Conservation (phyloP, 2,888 invertebrate species). For the Ethmia dodecea region DNA sequence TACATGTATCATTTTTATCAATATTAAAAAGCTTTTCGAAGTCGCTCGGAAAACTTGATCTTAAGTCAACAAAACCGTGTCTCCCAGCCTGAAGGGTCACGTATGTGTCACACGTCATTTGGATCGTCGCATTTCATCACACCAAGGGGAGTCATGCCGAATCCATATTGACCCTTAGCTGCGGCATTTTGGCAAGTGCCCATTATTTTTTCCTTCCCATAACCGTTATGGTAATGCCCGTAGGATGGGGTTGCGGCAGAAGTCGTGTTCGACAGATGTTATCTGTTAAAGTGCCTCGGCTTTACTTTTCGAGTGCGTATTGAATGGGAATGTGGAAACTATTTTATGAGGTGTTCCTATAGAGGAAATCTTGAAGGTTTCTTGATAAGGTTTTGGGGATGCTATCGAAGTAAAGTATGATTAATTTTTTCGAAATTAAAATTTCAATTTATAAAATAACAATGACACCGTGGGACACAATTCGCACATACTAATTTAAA, state of each 20-base stretch:
- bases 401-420: no score
- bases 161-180: constrained; percentile 49
- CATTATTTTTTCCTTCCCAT: constrained; percentile 67
- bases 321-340: constrained; percentile 36
- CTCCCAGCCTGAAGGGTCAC: constrained; percentile 36
- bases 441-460: no score
- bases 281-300: constrained; percentile 29
- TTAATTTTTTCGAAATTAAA: no score
- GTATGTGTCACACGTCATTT: constrained; percentile 73
- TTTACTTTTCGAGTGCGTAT: constrained; percentile 29
- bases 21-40: no score
- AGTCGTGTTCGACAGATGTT: constrained; percentile 59
- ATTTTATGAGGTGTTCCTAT: no score
- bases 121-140: constrained; percentile 75
- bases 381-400: not conserved
- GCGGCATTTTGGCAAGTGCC: constrained; percentile 37
- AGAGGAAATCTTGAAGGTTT: not conserved
- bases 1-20: no score
- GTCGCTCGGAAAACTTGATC: no score
- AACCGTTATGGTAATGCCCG: constrained; percentile 68
- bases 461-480: no score
- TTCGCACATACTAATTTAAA: no score
- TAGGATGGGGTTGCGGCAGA: constrained; percentile 51
- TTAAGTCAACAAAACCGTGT: constrained; percentile 20
- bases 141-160: constrained; percentile 32